Base-by-base conservation (phyloP, 2,888 invertebrate genomes). In the Dryococelus australis region DNA sequence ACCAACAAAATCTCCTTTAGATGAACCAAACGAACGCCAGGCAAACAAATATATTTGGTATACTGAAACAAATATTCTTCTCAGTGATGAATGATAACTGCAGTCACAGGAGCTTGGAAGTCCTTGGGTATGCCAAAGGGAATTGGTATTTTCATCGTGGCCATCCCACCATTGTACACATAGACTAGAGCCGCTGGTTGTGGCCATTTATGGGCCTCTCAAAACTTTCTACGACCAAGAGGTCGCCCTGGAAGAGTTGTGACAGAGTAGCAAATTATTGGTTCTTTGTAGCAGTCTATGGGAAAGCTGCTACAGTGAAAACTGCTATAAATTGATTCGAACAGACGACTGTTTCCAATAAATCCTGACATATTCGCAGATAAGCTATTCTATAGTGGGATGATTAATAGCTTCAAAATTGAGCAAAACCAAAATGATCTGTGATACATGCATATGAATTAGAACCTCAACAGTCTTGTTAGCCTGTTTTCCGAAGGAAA, bases 221-320 rank as follows among this genome's bases (percentile, higher is more conserved):
- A 65, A 65, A 65, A 65, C 65, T 65, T 65, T 20, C 65, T 20
- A 47, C 47, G 47, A 47, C 47, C 47, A 47, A 65, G 65, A 65
- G 65, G 65, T 65, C n/a, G n/a, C 8, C 16, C 65, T 65, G 16
- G 16, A 65, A 12, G 65, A 16, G 10, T 65, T 13, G 16, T 13
- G 24, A 12, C 20, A n/a, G n/a, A n/a, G n/a, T n/a, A n/a, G n/a
- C n/a, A n/a, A n/a, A n/a, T n/a, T n/a, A n/a, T n/a, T n/a, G n/a
- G n/a, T n/a, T 20, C 65, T 12, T 16, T 16, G 10, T 65, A 24
- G 24, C 6, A 65, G 65, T 16, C n/a, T n/a, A n/a, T n/a, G n/a
- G n/a, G n/a, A n/a, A n/a, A n/a, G n/a, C n/a, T 65, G 65, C 65
- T 65, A 65, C 65, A 65, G 65, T 65, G 65, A 65, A 65, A 65